Percentiles rank a stretch among this genome's conserved stretches.
phyloP scores from a whole-genome alignment of 2,888 invertebrate species.

The Torymus auratus region DNA sequence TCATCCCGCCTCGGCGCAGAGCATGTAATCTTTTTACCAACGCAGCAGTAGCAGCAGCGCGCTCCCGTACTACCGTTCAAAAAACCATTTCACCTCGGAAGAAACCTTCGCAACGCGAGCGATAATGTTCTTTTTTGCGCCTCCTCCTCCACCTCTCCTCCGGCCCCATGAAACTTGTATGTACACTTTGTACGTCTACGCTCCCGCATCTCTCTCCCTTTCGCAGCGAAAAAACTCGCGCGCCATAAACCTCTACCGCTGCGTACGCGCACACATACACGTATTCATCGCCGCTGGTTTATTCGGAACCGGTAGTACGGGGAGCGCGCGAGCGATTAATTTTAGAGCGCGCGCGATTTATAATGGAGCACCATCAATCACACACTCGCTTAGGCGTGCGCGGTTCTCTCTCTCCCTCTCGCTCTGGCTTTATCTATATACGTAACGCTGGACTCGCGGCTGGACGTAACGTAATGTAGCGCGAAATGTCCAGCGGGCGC shows the following conservation, averaged over 20 bases:
- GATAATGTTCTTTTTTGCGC: conserved; percentile 23
- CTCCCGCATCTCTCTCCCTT: neutral
- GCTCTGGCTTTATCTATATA: conserved; percentile 3
- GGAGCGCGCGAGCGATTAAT: conserved; percentile 67
- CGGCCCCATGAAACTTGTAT: conserved; percentile 29
- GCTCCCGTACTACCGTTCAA: too few species aligned
- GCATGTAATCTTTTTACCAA: too few species aligned
- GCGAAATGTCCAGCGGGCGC: neutral
- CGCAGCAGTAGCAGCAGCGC: too few species aligned
- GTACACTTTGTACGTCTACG: neutral
- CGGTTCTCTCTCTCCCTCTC: neutral
- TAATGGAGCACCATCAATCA: conserved; percentile 73
- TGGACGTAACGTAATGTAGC: conserved; percentile 5
- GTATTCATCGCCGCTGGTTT: conserved; percentile 66
- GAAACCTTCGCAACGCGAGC: neutral
- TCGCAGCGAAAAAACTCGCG: conserved; percentile 5
- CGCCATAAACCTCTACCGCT: neutral
- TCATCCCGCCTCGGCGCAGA: too few species aligned
- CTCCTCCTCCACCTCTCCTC: neutral
- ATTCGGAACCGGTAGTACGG: conserved; percentile 62
- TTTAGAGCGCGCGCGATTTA: conserved; percentile 70
- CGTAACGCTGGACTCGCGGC: neutral
- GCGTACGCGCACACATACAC: conserved; percentile 62
- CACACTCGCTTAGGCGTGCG: conserved; percentile 64
- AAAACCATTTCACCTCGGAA: too few species aligned